Conservation (phyloP, 2,797 vertebrate genomes). For the Phoxinus dragarum region DNA sequence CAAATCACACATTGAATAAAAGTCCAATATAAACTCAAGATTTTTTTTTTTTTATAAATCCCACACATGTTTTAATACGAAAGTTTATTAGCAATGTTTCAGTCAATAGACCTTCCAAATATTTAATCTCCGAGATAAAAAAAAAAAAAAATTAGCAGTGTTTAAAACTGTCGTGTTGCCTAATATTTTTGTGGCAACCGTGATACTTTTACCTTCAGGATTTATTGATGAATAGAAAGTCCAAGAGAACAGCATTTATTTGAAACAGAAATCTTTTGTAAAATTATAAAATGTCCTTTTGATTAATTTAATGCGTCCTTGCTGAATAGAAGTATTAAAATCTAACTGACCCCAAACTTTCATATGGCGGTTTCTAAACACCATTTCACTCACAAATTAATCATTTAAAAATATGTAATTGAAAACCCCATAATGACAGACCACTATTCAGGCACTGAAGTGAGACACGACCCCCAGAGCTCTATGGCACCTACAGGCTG, state of each 20-base stretch:
- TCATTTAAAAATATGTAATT: background rate
- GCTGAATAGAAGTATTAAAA: no score
- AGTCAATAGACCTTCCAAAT: background rate
- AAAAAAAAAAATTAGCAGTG: no score
- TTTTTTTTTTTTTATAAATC: background rate
- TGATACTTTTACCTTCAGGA: no score
- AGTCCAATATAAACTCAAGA: background rate
- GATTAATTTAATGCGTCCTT: no score
- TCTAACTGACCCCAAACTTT: background rate
- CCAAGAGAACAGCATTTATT: no score
- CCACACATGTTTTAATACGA: background rate
- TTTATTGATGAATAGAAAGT: no score
- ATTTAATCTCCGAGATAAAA: background rate
- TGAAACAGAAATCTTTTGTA: no score
- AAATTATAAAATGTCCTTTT: no score
- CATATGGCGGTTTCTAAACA: background rate
- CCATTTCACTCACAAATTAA: no score
- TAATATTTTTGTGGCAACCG: no score
- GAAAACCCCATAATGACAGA: background rate
- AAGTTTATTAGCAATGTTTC: background rate
- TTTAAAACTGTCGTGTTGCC: no score
- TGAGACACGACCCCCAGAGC: background rate
- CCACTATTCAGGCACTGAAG: background rate
- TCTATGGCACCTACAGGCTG: background rate
- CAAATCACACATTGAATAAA: background rate